Evolutionary conservation across 2,888 invertebrate genomes (phyloP), one percentile per base, ranked within the genome.

Genomic region (Adela reaumurella): DNA sequence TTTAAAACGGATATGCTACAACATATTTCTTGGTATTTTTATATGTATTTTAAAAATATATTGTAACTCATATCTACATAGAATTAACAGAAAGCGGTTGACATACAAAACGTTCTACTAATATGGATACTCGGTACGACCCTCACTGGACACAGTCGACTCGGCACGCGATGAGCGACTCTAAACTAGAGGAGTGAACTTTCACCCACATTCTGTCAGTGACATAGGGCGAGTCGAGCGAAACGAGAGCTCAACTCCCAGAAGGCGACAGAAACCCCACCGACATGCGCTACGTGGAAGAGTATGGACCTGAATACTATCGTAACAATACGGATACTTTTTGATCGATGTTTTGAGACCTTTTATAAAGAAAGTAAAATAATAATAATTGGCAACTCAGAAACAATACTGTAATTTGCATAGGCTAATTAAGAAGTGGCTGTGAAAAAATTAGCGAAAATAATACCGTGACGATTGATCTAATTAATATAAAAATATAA

Each of bases 361-460:
- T 76, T 77, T 77, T 69, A 73, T 71, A 72, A 57, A 61, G 60
- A 60, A 58, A 55, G 56, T 59, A 55, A 52, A 65, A 62, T 59
- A 56, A 62, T 62, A 62, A 62, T 70, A 73, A 76, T 77, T 76
- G 78, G 76, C 76, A 72, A 70, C 69, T 66, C 77, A 74, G 71
- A 74, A 74, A 74, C 76, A 77, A 73, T 77, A 78, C 76, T 73
- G 67, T 76, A 66, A 68, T 74, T 74, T 67, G 74, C 73, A 77
- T 80, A 80, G 80, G 79, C 79, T 80, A 79, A 78, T 77, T 74
- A 68, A 74, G 71, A 73, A 70, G 48, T 71, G 74, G 70, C 79
- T 79, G 79, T 80, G 80, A 79, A 79, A n/a, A 80, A 70, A 74
- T 77, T 79, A 79, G 79, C 79, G 74, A 77, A 77, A 69, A 67